Evolutionary conservation across 1,140 invertebrate genomes (phyloP).

Genomic region (Lordiphosa collinella): DNA sequence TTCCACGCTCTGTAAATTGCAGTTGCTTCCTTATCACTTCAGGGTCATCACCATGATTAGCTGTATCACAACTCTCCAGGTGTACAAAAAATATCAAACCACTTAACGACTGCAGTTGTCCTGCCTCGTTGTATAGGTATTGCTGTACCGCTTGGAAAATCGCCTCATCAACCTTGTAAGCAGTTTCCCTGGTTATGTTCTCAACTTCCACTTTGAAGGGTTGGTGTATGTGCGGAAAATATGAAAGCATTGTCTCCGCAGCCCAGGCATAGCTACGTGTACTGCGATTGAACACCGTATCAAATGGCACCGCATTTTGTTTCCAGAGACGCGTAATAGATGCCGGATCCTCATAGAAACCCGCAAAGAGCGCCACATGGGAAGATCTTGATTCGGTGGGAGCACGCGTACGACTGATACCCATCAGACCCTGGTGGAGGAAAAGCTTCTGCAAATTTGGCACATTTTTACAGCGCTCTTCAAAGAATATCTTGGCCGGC

Average conservation of each 20-base stretch:
- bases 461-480: conserved; percentile 48
- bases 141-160: conserved; percentile 89
- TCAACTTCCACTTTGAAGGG: conserved; percentile 78
- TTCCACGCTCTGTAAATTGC: conserved; percentile 87
- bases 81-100: conserved; percentile 94
- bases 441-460: conserved; percentile 41
- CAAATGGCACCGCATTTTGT: conserved; percentile 93
- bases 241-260: conserved; percentile 92
- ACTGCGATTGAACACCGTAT: conserved; percentile 95
- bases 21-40: conserved; percentile 91
- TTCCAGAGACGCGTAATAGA: conserved; percentile 85
- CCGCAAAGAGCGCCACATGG: conserved; percentile 94
- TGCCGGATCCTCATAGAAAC: conserved; percentile 96
- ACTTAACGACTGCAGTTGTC: conserved; percentile 79
- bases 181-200: conserved; percentile 84
- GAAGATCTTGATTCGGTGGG: conserved; percentile 97
- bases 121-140: conserved; percentile 83
- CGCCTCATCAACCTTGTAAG: conserved; percentile 89
- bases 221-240: conserved; percentile 81
- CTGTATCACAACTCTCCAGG: conserved; percentile 94
- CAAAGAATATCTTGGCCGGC: conserved; percentile 88
- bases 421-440: conserved; percentile 86
- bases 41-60: conserved; percentile 84
- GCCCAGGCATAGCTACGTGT: conserved; percentile 87
- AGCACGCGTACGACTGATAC: conserved; percentile 92